Evolutionary conservation across 2,113 vertebrate species (phyloP), one percentile per base, ranked within the genome.

Genomic region (Gyps fulvus): DNA sequence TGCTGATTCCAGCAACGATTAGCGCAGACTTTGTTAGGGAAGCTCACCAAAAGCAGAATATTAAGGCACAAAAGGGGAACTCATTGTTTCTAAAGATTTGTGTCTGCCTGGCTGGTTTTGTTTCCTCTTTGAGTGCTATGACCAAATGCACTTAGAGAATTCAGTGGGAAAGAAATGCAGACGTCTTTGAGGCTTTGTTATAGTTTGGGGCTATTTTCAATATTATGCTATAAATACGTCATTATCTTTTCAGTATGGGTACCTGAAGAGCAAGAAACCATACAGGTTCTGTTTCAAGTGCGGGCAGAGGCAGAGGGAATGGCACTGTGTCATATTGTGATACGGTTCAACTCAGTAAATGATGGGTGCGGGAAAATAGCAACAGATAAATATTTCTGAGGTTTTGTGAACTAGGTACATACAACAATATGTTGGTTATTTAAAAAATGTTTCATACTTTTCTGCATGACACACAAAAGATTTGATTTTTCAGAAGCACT

Each of bases 31-130:
- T 94, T 57, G 74, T 54, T 63, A 89, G 82, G 49, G 71, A 70
- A 72, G 43, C 91, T 89, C 90, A 86, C 57, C 47, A 82, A n/a
- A 61, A 84, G 76, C 76, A 93, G 92, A 94, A 65, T 91, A 54
- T 71, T 92, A 90, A 94, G 91, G 83, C 87, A 62, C 52, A 36
- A 91, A 93, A 88, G 29, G 26, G 87, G 87, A 91, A 79, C 11
- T 65, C 70, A 61, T 89, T 96, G 71, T 96, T 94, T 94, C 62
- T 69, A 42, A 82, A 83, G 70, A 57, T 84, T 45, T 54, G 16
- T 10, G 2, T 71, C 87, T 96, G 73, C 59, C 80, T 89, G 57
- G 6, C 29, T 57, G 57, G 36, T 83, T 94, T 91, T 89, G 27
- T 74, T 91, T 87, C 55, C 21, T 85, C 62, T 61, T 62, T 69